A percentile compares a stretch with the other conserved stretches of the same genome.
phyloP scores from a whole-genome alignment of 1,140 invertebrate genomes.

The Drosophila repletoides region DNA sequence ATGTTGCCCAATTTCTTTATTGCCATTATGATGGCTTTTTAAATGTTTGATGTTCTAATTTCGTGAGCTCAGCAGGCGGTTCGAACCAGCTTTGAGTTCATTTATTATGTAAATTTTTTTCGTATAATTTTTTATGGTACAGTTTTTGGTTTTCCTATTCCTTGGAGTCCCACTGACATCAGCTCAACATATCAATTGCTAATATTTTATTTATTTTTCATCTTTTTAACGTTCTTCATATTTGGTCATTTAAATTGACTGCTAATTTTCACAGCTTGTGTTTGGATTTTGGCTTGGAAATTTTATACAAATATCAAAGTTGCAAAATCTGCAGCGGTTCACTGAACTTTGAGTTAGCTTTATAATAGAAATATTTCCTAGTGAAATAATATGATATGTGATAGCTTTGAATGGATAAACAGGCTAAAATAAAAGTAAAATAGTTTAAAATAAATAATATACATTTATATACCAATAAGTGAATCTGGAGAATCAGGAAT shows the following conservation, averaged over 20 bases:
- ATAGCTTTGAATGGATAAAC: too few species aligned
- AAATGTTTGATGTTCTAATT: slow-evolving; percentile 53
- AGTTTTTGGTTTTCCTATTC: neutral
- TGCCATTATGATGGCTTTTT: slow-evolving; percentile 39
- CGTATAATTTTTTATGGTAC: slow-evolving; percentile 24
- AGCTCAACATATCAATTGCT: slow-evolving; percentile 53
- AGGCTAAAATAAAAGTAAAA: too few species aligned
- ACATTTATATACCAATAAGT: too few species aligned
- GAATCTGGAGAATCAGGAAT: too few species aligned
- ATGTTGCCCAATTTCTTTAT: slow-evolving; percentile 46
- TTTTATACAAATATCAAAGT: slow-evolving; percentile 4
- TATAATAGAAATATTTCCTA: neutral
- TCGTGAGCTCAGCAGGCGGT: slow-evolving; percentile 36
- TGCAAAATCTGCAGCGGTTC: slow-evolving; percentile 25
- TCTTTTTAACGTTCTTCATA: slow-evolving; percentile 32
- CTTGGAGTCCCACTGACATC: neutral
- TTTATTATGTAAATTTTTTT: slow-evolving; percentile 37
- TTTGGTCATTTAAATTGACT: slow-evolving; percentile 21
- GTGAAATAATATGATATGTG: too few species aligned
- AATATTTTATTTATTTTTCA: slow-evolving; percentile 14
- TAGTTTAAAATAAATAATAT: too few species aligned
- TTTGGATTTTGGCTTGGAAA: slow-evolving; percentile 32
- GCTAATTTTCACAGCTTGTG: slow-evolving; percentile 68
- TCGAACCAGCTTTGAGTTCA: slow-evolving; percentile 15
- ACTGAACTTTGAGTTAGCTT: slow-evolving; percentile 12